A percentile compares a stretch with the other conserved stretches of the same genome.
phyloP scores from a whole-genome alignment of 2,888 invertebrate genomes.

The Dicyrtomina minuta region DNA sequence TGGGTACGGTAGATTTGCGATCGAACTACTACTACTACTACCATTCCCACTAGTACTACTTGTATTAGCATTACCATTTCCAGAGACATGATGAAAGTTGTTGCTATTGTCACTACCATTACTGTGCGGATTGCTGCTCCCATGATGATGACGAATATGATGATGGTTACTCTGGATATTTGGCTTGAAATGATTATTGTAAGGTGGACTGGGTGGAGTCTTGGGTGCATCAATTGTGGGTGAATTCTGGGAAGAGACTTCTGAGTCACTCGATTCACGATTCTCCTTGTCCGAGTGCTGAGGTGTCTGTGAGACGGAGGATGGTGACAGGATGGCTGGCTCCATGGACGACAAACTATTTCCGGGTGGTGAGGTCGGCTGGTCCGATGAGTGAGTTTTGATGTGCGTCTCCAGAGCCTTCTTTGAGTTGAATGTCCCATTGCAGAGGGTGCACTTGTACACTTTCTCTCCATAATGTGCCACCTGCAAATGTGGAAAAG shows the following conservation, averaged over 20 bases:
- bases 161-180: slow-evolving; percentile 32
- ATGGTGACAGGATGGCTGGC: slow-evolving; percentile 43
- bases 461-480: slow-evolving; percentile 90
- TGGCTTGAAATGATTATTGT: slow-evolving; percentile 38
- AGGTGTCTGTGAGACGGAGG: slow-evolving; percentile 45
- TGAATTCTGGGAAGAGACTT: slow-evolving; percentile 56
- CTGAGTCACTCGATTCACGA: slow-evolving; percentile 56
- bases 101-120: neutral
- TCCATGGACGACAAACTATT: slow-evolving; percentile 31
- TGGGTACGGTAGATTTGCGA: slow-evolving; percentile 46
- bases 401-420: slow-evolving; percentile 89
- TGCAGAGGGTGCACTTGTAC: slow-evolving; percentile 88
- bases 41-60: slow-evolving; percentile 32
- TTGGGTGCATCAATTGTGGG: slow-evolving; percentile 52
- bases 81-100: slow-evolving; percentile 10
- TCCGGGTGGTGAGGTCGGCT: slow-evolving; percentile 55
- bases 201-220: slow-evolving; percentile 44
- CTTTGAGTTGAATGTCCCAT: slow-evolving; percentile 85
- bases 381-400: slow-evolving; percentile 69
- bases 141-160: slow-evolving; percentile 10
- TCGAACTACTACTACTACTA: slow-evolving; percentile 29
- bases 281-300: slow-evolving; percentile 59
- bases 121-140: slow-evolving; percentile 31
- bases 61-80: slow-evolving; percentile 28
- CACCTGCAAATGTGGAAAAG: slow-evolving; percentile 61